phyloP scores from a whole-genome alignment of 2,797 vertebrate genomes.

The Dipus sagitta region DNA sequence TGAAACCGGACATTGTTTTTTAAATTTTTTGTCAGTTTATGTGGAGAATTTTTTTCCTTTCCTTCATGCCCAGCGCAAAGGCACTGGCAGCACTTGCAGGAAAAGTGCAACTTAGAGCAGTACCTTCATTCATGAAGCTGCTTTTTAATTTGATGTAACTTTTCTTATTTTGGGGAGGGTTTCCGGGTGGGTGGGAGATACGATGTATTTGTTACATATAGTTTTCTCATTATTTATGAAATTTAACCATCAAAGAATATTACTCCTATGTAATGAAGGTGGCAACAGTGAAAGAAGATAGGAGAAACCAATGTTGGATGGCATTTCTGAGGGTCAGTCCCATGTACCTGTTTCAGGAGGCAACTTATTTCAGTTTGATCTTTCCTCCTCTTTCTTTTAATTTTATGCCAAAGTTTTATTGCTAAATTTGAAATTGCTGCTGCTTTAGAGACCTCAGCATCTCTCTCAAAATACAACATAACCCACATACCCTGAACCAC shows the following conservation, averaged over 20 bases:
- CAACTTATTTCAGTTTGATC: constrained; percentile 83
- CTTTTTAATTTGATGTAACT: constrained; percentile 92
- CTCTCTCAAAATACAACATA: constrained; percentile 69
- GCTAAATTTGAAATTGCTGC: constrained; percentile 84
- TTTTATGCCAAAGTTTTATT: constrained; percentile 89
- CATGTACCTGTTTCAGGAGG: constrained; percentile 81
- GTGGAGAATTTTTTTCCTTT: constrained; percentile 85
- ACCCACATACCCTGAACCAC: background rate
- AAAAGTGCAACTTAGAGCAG: constrained; percentile 91
- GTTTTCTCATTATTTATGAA: constrained; percentile 94
- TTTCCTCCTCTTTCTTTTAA: constrained; percentile 78
- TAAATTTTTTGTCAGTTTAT: constrained; percentile 85
- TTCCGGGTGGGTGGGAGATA: constrained; percentile 86
- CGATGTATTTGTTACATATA: constrained; percentile 89
- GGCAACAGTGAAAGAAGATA: constrained; percentile 81
- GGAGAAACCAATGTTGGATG: constrained; percentile 76
- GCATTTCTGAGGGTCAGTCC: constrained; percentile 72
- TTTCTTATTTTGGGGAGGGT: constrained; percentile 86
- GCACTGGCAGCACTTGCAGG: constrained; percentile 91
- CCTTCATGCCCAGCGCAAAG: constrained; percentile 88
- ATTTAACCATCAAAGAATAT: constrained; percentile 88
- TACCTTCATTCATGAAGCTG: constrained; percentile 92
- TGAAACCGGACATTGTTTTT: constrained; percentile 91
- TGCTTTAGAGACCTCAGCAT: constrained; percentile 80
- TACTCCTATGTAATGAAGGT: constrained; percentile 89